These are phyloP conservation scores for Volucella bombylans DNA, from an alignment of 2,888 invertebrate genomes.

Conservation along the genomic window DNA sequence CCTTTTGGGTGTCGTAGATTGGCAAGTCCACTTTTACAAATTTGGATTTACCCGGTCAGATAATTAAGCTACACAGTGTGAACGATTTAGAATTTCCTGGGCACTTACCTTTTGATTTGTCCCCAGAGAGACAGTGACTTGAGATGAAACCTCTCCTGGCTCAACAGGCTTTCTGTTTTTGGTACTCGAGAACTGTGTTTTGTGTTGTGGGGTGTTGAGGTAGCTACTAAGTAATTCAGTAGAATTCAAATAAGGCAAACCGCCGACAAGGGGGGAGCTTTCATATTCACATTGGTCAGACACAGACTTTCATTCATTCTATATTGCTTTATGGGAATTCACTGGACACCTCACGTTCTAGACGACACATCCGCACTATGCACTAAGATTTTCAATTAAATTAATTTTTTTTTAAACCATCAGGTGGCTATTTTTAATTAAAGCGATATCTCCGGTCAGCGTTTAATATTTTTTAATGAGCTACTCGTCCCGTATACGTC, in stretches of 20 bases:
- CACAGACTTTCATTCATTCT: slow-evolving; percentile 56
- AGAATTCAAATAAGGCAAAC: slow-evolving; percentile 36
- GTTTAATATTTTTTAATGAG: no score
- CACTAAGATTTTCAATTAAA: neutral
- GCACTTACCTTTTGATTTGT: slow-evolving; percentile 61
- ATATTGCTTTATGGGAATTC: slow-evolving; percentile 15
- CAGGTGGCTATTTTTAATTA: slow-evolving; percentile 34
- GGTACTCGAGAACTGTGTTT: slow-evolving; percentile 7
- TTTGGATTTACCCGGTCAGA: slow-evolving; percentile 31
- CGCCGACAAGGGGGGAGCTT: slow-evolving; percentile 15
- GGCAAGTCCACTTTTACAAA: neutral
- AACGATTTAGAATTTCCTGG: slow-evolving; percentile 3
- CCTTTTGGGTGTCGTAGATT: neutral
- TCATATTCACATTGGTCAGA: slow-evolving; percentile 39
- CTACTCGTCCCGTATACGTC: no score
- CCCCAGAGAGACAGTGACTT: slow-evolving; percentile 25
- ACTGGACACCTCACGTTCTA: neutral
- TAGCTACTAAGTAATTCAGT: slow-evolving; percentile 42
- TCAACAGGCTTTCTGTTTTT: slow-evolving; percentile 35
- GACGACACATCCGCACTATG: slow-evolving; percentile 30
- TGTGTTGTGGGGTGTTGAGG: neutral
- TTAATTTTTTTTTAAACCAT: neutral
- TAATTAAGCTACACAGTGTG: slow-evolving; percentile 19
- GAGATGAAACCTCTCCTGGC: slow-evolving; percentile 17
- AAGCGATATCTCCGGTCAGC: slow-evolving; percentile 5